Evolutionary conservation across 2,113 vertebrate genomes (phyloP), one percentile per base, ranked within the genome.

Genomic region (Oncorhynchus gorbuscha): DNA sequence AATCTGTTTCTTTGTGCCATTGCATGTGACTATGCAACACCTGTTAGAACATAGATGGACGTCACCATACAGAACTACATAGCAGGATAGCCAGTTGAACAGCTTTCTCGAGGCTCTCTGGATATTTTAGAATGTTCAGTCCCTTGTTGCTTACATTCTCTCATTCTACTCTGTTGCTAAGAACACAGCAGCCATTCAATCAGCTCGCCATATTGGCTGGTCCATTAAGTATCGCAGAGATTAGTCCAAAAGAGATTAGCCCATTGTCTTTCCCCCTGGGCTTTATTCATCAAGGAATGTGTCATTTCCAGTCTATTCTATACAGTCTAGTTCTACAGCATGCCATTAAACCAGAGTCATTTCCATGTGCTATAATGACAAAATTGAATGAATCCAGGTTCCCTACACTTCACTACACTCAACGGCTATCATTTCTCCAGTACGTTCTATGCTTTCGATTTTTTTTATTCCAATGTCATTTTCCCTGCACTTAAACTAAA

Each of bases 111-210:
- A 14, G 16, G 51, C 16, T 55, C 3, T 62, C 20, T 22, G n/a
- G 13, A 5, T 62, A 11, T 9, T 9, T 49, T 24, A 16, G 16
- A 55, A 24, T 4, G 45, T 71, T 71, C 8, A 62, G 20, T 58
- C 76, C 77, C 80, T 78, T 78, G 72, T 14, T 79, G 75, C 75
- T 83, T 72, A 79, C 51, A 55, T 55, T 78, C 76, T 77, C 80
- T 79, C 76, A 0, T 51, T 69, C 71, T 69, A 68, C 62, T 13
- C 69, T 77, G 86, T 82, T 86, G 80, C 85, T 18, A 65, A 79
- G 84, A 81, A 72, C 77, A 84, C 16, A 75, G 82, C 72, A 55
- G 75, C 77, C 81, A 75, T 86, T 89, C 87, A 87, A 89, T 87
- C 86, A 86, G 45, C 83, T 69, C 20, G 83, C 85, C 82, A 78